These are phyloP conservation scores for Hormiphora californensis DNA, from an alignment of 37 sponge, comb jelly and placozoan genomes.

Conservation along the genomic window DNA sequence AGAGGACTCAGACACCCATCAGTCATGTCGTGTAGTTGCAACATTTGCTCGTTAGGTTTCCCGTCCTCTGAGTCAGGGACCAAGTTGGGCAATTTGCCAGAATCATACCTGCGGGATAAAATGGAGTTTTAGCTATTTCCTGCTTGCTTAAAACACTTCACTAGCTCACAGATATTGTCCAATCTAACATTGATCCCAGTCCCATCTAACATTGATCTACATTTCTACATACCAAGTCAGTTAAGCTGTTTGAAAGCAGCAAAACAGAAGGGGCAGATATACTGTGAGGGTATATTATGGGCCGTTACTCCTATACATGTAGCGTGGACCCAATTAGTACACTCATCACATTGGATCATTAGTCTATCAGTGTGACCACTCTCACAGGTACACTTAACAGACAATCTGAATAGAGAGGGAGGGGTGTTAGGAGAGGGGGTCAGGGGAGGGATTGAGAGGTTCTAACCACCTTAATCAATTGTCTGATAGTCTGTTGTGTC, in stretches of 20 bases:
- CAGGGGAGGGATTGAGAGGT: too few relatives aligned
- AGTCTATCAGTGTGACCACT: background rate
- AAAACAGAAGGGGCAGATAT: slow-evolving; percentile 46
- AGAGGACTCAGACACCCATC: background rate
- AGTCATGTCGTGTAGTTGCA: slow-evolving; percentile 19
- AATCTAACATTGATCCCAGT: background rate
- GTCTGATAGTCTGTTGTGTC: too few relatives aligned
- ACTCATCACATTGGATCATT: slow-evolving; percentile 50
- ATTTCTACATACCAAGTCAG: background rate
- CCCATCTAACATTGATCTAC: background rate
- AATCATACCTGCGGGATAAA: slow-evolving; percentile 54
- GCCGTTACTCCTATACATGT: slow-evolving; percentile 4
- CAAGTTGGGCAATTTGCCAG: slow-evolving; percentile 42
- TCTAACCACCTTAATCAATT: too few relatives aligned
- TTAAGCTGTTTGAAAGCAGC: slow-evolving; percentile 12
- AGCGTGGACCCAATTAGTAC: slow-evolving; percentile 25
- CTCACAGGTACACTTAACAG: slow-evolving; percentile 15
- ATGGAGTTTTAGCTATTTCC: background rate
- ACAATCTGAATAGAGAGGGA: background rate
- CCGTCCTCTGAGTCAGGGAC: background rate
- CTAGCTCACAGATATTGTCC: background rate
- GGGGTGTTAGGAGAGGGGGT: too few relatives aligned
- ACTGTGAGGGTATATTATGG: slow-evolving; percentile 3
- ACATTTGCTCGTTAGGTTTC: slow-evolving; percentile 37
- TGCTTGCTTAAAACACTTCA: background rate